Evolutionary conservation across 1,140 invertebrate genomes (phyloP).

Genomic region (Papilio polytes): DNA sequence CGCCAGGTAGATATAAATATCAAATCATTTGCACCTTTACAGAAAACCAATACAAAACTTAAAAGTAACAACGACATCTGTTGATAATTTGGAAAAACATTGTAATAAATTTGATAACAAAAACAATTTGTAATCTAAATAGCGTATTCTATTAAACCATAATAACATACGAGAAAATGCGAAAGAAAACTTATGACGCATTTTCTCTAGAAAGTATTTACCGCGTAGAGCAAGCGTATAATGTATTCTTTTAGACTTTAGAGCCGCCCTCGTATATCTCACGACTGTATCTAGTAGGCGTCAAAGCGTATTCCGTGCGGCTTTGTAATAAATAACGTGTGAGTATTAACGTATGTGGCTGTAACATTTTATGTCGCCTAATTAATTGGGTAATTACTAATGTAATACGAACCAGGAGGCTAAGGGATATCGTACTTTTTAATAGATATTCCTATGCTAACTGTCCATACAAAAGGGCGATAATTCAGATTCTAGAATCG

Average conservation of each 20-base stretch:
- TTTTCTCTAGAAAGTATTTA: constrained; percentile 6
- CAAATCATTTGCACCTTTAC: no score
- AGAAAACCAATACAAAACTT: no score
- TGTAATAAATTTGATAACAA: no score
- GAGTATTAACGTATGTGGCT: constrained; percentile 11
- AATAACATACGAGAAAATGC: no score
- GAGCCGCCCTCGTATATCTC: constrained; percentile 21
- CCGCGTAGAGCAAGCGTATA: background rate
- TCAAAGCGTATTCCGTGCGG: constrained; percentile 26
- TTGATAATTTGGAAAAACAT: no score
- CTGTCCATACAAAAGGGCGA: no score
- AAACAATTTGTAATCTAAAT: no score
- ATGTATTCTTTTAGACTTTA: constrained; percentile 21
- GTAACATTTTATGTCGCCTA: constrained; percentile 26
- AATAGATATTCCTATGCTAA: constrained; percentile 14
- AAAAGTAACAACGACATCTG: no score
- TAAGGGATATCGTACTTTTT: background rate
- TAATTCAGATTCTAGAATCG: background rate
- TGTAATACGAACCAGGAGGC: background rate
- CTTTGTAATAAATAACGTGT: constrained; percentile 33
- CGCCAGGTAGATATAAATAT: no score
- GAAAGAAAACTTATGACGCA: background rate
- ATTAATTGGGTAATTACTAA: constrained; percentile 30
- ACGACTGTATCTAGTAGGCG: constrained; percentile 18
- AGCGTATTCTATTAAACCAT: no score